Base-by-base conservation (phyloP, 2,797 vertebrate genomes). In the Salarias fasciatus region DNA sequence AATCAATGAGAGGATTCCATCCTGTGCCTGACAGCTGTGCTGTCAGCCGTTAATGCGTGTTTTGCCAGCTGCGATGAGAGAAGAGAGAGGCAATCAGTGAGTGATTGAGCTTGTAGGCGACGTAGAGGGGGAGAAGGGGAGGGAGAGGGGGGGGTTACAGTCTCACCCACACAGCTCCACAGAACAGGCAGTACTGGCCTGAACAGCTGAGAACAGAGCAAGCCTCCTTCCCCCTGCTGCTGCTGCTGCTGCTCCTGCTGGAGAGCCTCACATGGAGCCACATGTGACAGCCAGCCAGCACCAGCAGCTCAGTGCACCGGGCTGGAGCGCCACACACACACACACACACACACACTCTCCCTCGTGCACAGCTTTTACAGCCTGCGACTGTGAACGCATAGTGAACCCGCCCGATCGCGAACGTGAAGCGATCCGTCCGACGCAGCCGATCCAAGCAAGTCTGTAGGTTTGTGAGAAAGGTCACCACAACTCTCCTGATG, bases 241-340 rank as follows among this genome's bases (percentile, higher is more conserved):
- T 78, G 68, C 33, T n/a, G n/a, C n/a, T n/a, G n/a, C 45, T 56
- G 65, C 72, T 82, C 62, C 80, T 71, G 72, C n/a, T n/a, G 63
- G 30, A 73, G 71, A 47, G 49, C 65, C 87, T 91, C 90, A 91
- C 90, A 91, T 90, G 89, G 84, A 84, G 69, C 60, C 77, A 75
- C 90, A 91, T 91, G 90, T 91, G 90, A 88, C 80, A 66, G 69
- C 55, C 79, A 74, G 37, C 76, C n/a, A n/a, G n/a, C n/a, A n/a
- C n/a, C n/a, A n/a, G n/a, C n/a, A n/a, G n/a, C n/a, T n/a, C n/a
- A n/a, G n/a, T n/a, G n/a, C n/a, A n/a, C n/a, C n/a, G n/a, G n/a
- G n/a, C n/a, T n/a, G n/a, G n/a, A n/a, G n/a, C n/a, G n/a, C n/a
- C n/a, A n/a, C n/a, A n/a, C n/a, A n/a, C n/a, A n/a, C n/a, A n/a